Evolutionary conservation across 1,140 invertebrate genomes (phyloP), one percentile per base, ranked within the genome.

Genomic region (Drosophila neocordata): DNA sequence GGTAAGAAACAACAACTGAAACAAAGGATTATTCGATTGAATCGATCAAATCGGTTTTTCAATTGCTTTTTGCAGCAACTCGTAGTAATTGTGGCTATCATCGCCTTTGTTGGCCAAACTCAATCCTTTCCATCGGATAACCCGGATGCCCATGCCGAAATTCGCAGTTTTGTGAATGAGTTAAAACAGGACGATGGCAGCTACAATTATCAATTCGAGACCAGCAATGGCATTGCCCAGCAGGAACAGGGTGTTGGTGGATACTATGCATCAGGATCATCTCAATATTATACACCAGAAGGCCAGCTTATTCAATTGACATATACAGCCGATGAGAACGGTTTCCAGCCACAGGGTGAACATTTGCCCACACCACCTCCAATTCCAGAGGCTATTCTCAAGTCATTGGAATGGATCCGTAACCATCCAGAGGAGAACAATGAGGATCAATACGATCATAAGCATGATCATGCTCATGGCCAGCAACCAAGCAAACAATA

Each of bases 271-370:
- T 81, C 70, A 22, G 90, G 90, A 38, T 88, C 83, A 13, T 90
- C 81, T 0, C 73, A 85, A 44, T 91, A 85, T 13, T 79, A 82
- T 44, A 71, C 73, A 9, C 90, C 90, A 3, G 92, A 93, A 69
- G 93, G 93, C 1, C 89, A 91, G 75, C 92, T 89, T 1, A 92
- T 93, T 65, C 83, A 92, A 24, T 77, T 94, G 11, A 92, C 92
- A 9, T 95, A 94, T 73, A 93, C 92, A 4, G 94, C 94, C 27
- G 94, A 95, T 81, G 94, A 95, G 79, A 94, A 95, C 69, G 94
- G 92, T 1, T 93, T 92, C 87, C 91, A 92, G 64, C 92, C 93
- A 13, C 82, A 89, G 38, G 93, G 93, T 4, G 92, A 93, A 13
- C 93, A 93, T 87, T 68, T 93, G 56, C 93, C 93, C 9, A 93